Conservation (phyloP, 2,888 invertebrate genomes). For the Athetis lepigone region DNA sequence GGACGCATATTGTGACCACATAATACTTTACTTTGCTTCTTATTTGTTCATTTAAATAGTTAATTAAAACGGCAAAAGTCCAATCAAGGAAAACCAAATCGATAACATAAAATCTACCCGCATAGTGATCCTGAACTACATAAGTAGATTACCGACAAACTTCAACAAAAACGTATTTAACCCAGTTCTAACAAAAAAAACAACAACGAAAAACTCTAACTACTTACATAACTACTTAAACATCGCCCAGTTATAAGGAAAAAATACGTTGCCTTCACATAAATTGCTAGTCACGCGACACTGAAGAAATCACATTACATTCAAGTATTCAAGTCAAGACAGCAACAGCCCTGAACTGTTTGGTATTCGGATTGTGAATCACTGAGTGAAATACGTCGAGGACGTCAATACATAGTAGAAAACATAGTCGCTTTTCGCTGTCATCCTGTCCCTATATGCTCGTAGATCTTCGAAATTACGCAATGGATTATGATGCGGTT, state of each 20-base stretch:
- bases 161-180: constrained; percentile 10
- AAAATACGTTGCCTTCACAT: constrained; percentile 50
- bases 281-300: constrained; percentile 58
- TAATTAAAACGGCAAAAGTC: too few relatives aligned
- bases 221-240: constrained; percentile 20
- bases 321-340: constrained; percentile 53
- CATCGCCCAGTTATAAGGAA: constrained; percentile 41
- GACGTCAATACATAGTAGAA: constrained; percentile 46
- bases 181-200: constrained; percentile 2
- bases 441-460: too few relatives aligned
- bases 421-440: too few relatives aligned
- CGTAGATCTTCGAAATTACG: too few relatives aligned
- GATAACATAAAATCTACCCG: too few relatives aligned
- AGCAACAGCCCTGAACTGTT: constrained; percentile 45
- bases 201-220: not conserved
- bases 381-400: constrained; percentile 43
- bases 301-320: constrained; percentile 51
- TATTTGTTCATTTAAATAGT: too few relatives aligned
- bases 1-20: too few relatives aligned
- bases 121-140: too few relatives aligned
- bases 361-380: constrained; percentile 49
- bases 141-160: too few relatives aligned
- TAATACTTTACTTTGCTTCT: too few relatives aligned
- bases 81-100: too few relatives aligned
- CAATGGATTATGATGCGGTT: not conserved